Evolutionary conservation across 1,140 invertebrate genomes (phyloP).

Genomic region (Zaprionus tsacasi): DNA sequence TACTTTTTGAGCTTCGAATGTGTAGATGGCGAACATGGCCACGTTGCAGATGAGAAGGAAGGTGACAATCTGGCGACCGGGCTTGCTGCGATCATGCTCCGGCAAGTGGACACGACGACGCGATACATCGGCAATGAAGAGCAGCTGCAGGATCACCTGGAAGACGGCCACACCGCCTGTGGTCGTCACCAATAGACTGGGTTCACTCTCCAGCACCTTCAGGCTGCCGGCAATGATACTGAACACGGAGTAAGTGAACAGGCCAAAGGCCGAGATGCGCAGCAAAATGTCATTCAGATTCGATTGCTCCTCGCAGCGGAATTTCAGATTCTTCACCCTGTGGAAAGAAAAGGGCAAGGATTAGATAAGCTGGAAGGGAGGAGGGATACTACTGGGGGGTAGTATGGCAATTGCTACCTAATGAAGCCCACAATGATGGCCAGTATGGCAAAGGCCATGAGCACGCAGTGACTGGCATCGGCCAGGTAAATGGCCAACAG

Average conservation of each 20-base stretch:
- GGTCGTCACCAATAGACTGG: conserved; percentile 94
- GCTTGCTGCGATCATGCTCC: conserved; percentile 96
- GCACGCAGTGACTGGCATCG: conserved; percentile 94
- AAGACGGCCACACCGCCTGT: conserved; percentile 94
- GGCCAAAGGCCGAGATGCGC: conserved; percentile 95
- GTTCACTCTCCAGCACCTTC: conserved; percentile 92
- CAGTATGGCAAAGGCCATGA: conserved; percentile 94
- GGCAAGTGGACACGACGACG: conserved; percentile 94
- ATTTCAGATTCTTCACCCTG: conserved; percentile 94
- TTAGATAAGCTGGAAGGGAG: background rate
- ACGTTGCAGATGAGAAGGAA: conserved; percentile 97
- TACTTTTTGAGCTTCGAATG: conserved; percentile 97
- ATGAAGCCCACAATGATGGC: conserved; percentile 96
- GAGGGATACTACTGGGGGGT: background rate
- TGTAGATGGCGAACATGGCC: conserved; percentile 97
- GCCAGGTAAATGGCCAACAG: conserved; percentile 94
- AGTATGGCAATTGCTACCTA: conserved; percentile 86
- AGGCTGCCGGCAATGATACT: conserved; percentile 95
- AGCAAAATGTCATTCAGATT: conserved; percentile 95
- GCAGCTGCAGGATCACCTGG: conserved; percentile 94
- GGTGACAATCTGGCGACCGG: conserved; percentile 97
- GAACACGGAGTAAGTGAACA: conserved; percentile 96
- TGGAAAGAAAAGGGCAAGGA: conserved; percentile 63
- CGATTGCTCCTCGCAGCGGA: conserved; percentile 94
- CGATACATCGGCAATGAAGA: conserved; percentile 97